Percentiles rank a stretch among this genome's conserved stretches.
Evolutionary conservation across 1,140 invertebrate genomes (phyloP).

Genomic region (Anastatus disparis): DNA sequence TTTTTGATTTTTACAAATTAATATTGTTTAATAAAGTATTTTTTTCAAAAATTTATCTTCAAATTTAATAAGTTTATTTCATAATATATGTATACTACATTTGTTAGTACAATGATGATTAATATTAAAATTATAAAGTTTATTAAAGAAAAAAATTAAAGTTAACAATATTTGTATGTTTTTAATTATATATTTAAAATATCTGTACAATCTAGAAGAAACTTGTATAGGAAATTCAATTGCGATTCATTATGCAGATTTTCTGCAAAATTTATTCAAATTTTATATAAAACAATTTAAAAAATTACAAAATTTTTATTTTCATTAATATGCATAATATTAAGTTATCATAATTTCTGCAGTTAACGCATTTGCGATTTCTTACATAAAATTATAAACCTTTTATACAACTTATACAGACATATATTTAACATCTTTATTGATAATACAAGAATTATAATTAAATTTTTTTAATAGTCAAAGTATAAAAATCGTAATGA

Average conservation of each 20-base stretch:
- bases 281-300: conserved; percentile 18
- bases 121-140: neutral
- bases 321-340: conserved; percentile 32
- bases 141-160: conserved; percentile 7
- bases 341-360: conserved; percentile 13
- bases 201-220: conserved; percentile 26
- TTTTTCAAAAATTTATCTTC: neutral
- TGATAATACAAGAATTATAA: conserved; percentile 35
- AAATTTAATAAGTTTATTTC: neutral
- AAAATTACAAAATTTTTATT: conserved; percentile 3
- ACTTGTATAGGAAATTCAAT: conserved; percentile 4
- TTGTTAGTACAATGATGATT: neutral
- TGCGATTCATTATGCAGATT: conserved; percentile 15
- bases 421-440: conserved; percentile 32
- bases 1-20: conserved; percentile 6
- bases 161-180: no score
- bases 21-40: neutral
- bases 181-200: conserved; percentile 32
- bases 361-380: no score
- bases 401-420: conserved; percentile 23
- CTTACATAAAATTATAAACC: conserved; percentile 32
- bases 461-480: conserved; percentile 35
- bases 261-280: conserved; percentile 28
- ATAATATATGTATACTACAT: neutral
- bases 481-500: conserved; percentile 29